Percentiles rank a stretch among this genome's conserved stretches.
phyloP scores from a whole-genome alignment of 2,797 vertebrate species.

The Sarcophilus harrisii region DNA sequence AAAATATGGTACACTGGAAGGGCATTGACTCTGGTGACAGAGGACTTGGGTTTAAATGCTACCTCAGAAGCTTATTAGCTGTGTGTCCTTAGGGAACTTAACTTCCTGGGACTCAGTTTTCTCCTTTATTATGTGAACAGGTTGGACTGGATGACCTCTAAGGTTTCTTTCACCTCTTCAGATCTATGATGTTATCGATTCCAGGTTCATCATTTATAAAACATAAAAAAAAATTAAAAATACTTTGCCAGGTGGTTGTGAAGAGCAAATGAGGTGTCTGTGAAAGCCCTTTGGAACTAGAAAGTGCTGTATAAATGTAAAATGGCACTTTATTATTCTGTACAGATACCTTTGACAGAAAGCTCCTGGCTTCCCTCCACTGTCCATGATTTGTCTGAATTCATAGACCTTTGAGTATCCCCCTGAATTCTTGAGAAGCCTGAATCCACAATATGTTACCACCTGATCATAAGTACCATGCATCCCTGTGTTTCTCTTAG shows the following conservation, averaged over 20 bases:
- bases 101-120: neutral
- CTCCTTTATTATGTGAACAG: neutral
- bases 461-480: neutral
- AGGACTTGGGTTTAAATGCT: neutral
- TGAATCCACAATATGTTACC: neutral
- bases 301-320: neutral
- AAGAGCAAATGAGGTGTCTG: neutral
- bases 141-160: neutral
- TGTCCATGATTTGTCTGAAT: neutral
- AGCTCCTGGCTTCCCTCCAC: neutral
- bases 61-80: neutral
- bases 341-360: fast-evolving
- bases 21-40: neutral
- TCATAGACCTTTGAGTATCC: constrained; percentile 6
- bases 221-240: neutral
- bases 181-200: neutral
- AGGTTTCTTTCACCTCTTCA: neutral
- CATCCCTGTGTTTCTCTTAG: neutral
- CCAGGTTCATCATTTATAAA: neutral
- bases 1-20: neutral
- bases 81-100: neutral
- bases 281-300: neutral
- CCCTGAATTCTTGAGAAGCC: neutral
- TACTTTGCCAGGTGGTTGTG: neutral
- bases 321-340: neutral